These are phyloP conservation scores for Anguilla rostrata DNA, from an alignment of 2,113 vertebrate genomes.

Conservation along the genomic window DNA sequence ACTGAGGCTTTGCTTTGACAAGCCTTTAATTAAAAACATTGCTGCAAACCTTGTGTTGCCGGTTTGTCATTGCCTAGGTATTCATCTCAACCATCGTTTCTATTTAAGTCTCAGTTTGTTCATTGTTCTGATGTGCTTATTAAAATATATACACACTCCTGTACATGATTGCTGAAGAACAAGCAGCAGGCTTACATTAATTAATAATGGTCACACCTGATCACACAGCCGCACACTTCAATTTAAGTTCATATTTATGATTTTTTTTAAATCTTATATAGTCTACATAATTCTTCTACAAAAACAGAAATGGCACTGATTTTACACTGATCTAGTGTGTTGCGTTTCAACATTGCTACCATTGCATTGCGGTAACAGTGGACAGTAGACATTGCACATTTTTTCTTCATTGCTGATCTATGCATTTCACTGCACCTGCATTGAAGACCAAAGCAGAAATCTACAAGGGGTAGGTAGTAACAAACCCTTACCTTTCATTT, in stretches of 20 bases:
- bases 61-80: background rate
- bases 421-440: background rate
- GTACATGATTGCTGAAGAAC: background rate
- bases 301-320: background rate
- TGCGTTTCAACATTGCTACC: too few species aligned
- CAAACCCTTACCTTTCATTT: background rate
- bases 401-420: background rate
- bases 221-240: background rate
- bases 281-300: background rate
- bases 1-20: background rate
- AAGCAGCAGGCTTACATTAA: background rate
- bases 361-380: too few species aligned
- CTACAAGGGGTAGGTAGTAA: background rate
- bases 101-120: background rate
- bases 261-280: background rate
- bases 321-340: background rate
- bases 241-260: background rate
- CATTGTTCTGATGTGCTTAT: background rate
- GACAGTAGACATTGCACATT: too few species aligned
- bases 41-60: background rate
- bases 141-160: background rate
- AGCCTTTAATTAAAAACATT: constrained; percentile 10
- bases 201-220: background rate
- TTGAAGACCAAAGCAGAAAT: background rate
- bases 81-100: background rate